A percentile compares a stretch with the other conserved stretches of the same genome.
These are phyloP conservation scores for Saxicola maurus DNA, from an alignment of 2,797 vertebrate species.

Conservation along the genomic window DNA sequence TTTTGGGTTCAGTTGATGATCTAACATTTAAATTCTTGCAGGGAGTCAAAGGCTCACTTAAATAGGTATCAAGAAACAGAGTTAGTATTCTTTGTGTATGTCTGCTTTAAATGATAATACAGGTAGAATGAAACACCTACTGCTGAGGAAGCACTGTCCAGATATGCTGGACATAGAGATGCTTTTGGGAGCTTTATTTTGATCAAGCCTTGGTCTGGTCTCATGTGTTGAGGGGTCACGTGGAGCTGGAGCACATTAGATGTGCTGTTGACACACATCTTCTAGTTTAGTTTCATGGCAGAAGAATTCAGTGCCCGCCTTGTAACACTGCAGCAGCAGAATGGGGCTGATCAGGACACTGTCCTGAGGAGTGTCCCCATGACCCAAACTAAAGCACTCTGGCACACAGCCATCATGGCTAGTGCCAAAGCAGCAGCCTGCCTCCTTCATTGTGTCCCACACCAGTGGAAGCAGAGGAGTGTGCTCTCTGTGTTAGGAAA, in stretches of 20 bases:
- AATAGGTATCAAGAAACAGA: not conserved
- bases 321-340: fast-evolving
- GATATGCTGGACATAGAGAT: not conserved
- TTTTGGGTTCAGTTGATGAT: not conserved
- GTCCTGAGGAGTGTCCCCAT: not conserved
- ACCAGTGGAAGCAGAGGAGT: not conserved
- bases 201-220: not conserved
- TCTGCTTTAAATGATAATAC: not conserved
- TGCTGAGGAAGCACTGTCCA: not conserved
- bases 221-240: not conserved
- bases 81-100: not conserved
- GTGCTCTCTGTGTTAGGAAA: not conserved
- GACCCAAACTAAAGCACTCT: not conserved
- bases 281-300: not conserved
- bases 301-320: not conserved
- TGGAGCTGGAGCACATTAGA: not conserved
- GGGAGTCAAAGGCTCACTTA: not conserved
- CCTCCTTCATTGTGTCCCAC: not conserved
- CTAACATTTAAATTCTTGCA: not conserved
- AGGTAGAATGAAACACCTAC: not conserved
- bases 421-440: not conserved
- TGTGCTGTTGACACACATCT: not conserved
- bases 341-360: not conserved
- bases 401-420: fast-evolving
- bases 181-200: not conserved